These are phyloP conservation scores for Brachionus koreanus DNA, from an alignment of 1,140 invertebrate species.

Conservation along the genomic window DNA sequence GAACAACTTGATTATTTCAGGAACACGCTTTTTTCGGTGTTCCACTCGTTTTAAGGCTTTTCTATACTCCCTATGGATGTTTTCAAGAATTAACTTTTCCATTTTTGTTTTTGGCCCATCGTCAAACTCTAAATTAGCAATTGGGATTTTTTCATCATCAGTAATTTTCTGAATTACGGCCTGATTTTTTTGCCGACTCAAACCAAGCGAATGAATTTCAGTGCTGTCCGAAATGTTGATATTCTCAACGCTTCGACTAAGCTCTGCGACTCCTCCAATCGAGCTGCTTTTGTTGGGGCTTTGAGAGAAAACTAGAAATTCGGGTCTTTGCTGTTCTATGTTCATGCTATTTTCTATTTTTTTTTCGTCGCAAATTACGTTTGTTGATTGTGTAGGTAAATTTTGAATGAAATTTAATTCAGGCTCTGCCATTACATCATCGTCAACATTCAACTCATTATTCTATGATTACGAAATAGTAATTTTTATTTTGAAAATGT, in stretches of 20 bases:
- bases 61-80: neutral
- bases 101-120: neutral
- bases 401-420: slow-evolving; percentile 21
- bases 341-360: slow-evolving; percentile 10
- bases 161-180: neutral
- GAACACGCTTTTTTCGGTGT: neutral
- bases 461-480: slow-evolving; percentile 10
- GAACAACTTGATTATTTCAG: neutral
- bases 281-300: neutral
- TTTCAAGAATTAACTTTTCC: neutral
- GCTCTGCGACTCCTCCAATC: neutral
- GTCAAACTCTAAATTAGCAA: neutral
- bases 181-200: neutral
- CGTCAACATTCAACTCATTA: slow-evolving; percentile 8
- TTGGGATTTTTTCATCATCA: neutral
- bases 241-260: neutral
- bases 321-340: neutral
- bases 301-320: slow-evolving; percentile 10
- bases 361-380: neutral
- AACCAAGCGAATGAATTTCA: neutral
- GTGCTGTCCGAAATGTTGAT: neutral
- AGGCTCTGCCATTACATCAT: slow-evolving; percentile 33
- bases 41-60: neutral
- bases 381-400: slow-evolving; percentile 23
- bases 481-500: neutral